These are phyloP conservation scores for Trachelipus rathkii DNA, from an alignment of 1,140 invertebrate species.

Conservation along the genomic window DNA sequence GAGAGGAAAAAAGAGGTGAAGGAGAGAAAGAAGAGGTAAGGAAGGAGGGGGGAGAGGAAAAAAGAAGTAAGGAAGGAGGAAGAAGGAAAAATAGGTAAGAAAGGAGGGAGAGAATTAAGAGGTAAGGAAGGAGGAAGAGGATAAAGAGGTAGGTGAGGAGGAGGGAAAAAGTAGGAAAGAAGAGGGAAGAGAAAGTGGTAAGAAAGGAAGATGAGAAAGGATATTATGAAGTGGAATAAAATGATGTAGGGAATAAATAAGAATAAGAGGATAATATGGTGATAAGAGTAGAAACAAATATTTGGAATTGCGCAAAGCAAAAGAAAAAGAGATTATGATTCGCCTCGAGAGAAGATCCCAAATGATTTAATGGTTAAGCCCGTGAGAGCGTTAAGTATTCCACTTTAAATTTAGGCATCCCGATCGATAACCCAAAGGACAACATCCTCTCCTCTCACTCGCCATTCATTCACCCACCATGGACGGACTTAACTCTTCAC, in stretches of 20 bases:
- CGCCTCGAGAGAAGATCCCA: too few species aligned
- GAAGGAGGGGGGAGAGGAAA: not conserved
- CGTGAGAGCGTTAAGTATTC: too few species aligned
- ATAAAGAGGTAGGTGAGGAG: too few species aligned
- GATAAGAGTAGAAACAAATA: too few species aligned
- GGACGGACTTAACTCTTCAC: too few species aligned
- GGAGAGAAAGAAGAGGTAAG: not conserved
- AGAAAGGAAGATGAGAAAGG: not conserved
- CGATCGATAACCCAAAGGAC: too few species aligned
- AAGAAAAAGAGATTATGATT: not conserved
- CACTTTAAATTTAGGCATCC: too few species aligned
- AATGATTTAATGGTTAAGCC: too few species aligned
- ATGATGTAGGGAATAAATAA: not conserved
- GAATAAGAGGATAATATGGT: too few species aligned
- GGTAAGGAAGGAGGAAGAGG: not conserved
- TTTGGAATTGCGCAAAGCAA: too few species aligned
- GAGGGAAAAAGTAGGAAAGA: not conserved
- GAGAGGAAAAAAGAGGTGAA: not conserved
- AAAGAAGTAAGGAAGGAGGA: not conserved
- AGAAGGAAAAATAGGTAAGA: not conserved
- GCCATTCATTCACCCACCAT: too few species aligned
- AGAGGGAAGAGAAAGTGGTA: not conserved
- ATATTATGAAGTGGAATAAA: not conserved
- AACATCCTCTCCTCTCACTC: too few species aligned
- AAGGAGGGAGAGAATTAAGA: not conserved